Conservation (phyloP, 2,797 vertebrate genomes). For the Vespertilio murinus region DNA sequence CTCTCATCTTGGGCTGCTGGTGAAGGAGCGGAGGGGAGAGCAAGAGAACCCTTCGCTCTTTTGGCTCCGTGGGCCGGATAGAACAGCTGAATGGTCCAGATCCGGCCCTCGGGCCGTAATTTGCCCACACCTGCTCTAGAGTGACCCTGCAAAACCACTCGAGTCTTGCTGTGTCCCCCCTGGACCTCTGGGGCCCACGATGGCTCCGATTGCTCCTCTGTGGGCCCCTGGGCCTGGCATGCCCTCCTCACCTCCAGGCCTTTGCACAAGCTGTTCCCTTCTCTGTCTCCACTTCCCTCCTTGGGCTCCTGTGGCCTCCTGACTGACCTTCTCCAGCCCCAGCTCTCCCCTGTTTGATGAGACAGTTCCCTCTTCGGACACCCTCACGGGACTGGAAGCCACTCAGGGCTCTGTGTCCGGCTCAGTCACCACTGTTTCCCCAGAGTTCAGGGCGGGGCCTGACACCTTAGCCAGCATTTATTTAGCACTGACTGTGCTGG, state of each 20-base stretch:
- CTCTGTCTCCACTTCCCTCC: too few species aligned
- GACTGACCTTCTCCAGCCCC: background rate
- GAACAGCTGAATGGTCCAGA: too few species aligned
- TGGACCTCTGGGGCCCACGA: background rate
- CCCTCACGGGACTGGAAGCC: background rate
- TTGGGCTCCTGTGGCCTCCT: background rate
- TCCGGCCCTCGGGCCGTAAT: too few species aligned
- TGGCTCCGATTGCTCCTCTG: background rate
- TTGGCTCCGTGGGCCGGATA: too few species aligned
- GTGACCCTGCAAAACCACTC: background rate
- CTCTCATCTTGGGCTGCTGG: too few species aligned
- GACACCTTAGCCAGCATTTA: background rate
- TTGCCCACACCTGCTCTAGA: too few species aligned
- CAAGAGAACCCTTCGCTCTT: too few species aligned
- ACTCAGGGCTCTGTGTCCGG: background rate
- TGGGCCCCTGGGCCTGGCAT: too few species aligned
- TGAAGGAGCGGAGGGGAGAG: too few species aligned
- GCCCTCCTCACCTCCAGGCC: background rate
- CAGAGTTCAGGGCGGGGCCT: too few species aligned
- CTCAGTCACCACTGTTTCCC: background rate
- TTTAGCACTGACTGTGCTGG: fast-evolving
- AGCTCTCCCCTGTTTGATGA: background rate
- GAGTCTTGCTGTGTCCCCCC: background rate
- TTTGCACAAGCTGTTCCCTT: background rate
- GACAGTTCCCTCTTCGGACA: background rate